Percentiles rank a stretch among this genome's conserved stretches.
phyloP scores from a whole-genome alignment of 2,113 vertebrate species.

The Cyprichromis sp. region DNA sequence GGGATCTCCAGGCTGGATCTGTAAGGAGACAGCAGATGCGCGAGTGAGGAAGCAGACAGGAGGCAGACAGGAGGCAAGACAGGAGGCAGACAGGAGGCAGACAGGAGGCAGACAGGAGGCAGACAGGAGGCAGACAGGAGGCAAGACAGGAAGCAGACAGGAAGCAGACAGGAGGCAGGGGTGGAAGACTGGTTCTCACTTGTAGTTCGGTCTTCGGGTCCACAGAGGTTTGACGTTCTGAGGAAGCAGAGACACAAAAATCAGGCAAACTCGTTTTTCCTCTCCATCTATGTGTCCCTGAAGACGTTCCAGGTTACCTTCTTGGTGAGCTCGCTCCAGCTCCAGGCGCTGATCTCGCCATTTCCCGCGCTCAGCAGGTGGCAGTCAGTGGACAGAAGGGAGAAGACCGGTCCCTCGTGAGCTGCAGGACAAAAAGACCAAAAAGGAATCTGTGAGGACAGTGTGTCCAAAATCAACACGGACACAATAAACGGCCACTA shows the following conservation, averaged over 20 bases:
- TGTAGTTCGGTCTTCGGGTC: constrained; percentile 77
- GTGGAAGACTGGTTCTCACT: constrained; percentile 56
- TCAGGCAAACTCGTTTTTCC: not conserved
- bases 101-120: fast-evolving
- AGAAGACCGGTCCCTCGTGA: constrained; percentile 80
- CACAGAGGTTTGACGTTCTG: constrained; percentile 79
- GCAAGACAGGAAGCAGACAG: fast-evolving
- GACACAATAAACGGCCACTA: not conserved
- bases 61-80: fast-evolving
- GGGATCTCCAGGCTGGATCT: constrained; percentile 81
- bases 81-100: fast-evolving
- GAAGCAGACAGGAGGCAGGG: fast-evolving
- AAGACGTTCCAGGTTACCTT: constrained; percentile 58
- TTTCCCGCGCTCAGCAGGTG: constrained; percentile 82
- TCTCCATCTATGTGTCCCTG: not conserved
- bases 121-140: fast-evolving
- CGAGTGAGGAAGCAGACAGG: not conserved
- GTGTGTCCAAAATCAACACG: not conserved
- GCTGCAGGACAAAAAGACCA: constrained; percentile 52
- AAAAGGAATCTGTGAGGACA: not conserved
- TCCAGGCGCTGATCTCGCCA: constrained; percentile 84
- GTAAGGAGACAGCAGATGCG: not conserved
- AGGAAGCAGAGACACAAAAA: not conserved
- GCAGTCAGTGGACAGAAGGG: constrained; percentile 76
- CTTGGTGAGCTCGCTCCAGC: constrained; percentile 82